A percentile compares a stretch with the other conserved stretches of the same genome.
Evolutionary conservation across 2,888 invertebrate species (phyloP).

Genomic region (Halocaridina rubra): DNA sequence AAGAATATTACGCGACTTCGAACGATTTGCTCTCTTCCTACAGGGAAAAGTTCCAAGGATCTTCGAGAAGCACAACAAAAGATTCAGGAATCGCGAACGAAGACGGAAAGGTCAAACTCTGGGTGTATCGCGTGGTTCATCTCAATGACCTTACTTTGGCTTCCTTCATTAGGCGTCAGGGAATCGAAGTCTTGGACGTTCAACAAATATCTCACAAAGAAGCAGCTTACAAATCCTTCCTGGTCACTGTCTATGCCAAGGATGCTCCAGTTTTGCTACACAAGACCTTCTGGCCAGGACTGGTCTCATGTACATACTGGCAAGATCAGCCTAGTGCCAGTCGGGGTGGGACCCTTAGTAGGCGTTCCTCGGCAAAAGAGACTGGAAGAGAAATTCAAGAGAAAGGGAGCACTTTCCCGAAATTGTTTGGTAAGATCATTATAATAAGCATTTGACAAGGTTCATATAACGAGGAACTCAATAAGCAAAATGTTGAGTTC

Average conservation of each 20-base stretch:
- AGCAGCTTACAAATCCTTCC: conserved; percentile 28
- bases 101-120: neutral
- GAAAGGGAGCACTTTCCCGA: too few species aligned
- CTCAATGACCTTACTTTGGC: conserved; percentile 26
- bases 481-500: too few species aligned
- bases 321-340: neutral
- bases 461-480: too few species aligned
- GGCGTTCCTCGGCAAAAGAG: neutral
- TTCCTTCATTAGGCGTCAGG: conserved; percentile 30
- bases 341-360: neutral
- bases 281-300: conserved; percentile 31
- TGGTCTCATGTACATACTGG: conserved; percentile 25
- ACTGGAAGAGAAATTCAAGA: too few species aligned
- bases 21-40: neutral
- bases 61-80: neutral
- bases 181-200: conserved; percentile 12
- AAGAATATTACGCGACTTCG: neutral
- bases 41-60: neutral
- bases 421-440: too few species aligned
- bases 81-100: neutral
- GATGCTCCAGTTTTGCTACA: conserved; percentile 2
- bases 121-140: conserved; percentile 36
- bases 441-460: too few species aligned
- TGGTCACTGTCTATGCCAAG: conserved; percentile 15
- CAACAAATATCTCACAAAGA: conserved; percentile 17